Evolutionary conservation across 2,888 invertebrate species (phyloP), one percentile per base, ranked within the genome.

Genomic region (Eupithecia tripunctaria): DNA sequence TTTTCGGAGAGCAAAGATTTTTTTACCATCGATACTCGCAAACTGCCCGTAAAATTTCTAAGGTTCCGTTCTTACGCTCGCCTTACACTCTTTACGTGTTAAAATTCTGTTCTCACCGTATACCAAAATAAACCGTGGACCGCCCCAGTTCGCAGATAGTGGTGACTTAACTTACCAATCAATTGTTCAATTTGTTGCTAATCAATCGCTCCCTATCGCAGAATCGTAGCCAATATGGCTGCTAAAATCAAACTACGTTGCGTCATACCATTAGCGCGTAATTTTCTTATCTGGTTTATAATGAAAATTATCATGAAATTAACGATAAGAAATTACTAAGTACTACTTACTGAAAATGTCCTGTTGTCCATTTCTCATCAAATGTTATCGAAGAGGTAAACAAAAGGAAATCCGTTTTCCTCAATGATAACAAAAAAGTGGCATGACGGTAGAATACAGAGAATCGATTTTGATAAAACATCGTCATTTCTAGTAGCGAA

Each of bases 351-450:
- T 21, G 21, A 25, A 25, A 56, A 56, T 56, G 21, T 14, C 21
- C 47, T 25, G 14, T 25, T 56, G 14, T 25, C 25, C 25, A 56
- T 25, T 56, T 56, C 25, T 56, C 14, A 56, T 12, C 56, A 21
- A 56, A 25, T 25, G 56, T 0, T 56, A 56, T 56, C 56, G 12
- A 56, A 25, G 12, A 56, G 25, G 21, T 25, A 63, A 68, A 71
- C 70, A 14, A 73, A 75, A 76, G 74, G 78, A 79, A 73, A 77
- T 82, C 68, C 64, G 78, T 78, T 77, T 82, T 78, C 81, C 73
- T 66, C 32, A 10, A 71, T 62, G 75, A 77, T 77, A 75, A 75
- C 65, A 51, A 70, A 63, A 36, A 47, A 72, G 74, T 75, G 71
- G 68, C 71, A 51, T 76, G 71, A 77, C 70, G 15, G 60, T 47